Base-by-base conservation (phyloP, 2,888 invertebrate genomes). In the Drosophila austrosaltans region DNA sequence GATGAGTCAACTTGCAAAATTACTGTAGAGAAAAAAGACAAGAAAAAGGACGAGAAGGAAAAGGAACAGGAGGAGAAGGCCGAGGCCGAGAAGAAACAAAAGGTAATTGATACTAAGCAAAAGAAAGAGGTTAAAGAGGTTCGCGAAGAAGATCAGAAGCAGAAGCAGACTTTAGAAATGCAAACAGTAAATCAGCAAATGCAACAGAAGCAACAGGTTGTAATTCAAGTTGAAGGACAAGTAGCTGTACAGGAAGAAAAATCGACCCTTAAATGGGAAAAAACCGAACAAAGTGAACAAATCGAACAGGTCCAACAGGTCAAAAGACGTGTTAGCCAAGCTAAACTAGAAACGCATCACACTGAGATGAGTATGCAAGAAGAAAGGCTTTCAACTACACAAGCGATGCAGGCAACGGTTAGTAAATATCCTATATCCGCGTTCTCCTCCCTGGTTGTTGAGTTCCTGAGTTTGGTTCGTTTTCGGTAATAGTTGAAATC, bases 1-100 rank as follows among this genome's bases (percentile, higher is more conserved):
- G 98, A 97, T 82, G 96, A 97, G 90, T 96, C 97, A 1, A 95
- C 95, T 54, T 97, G 98, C 57, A 96, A 96, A 87, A 94, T 99
- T 68, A 96, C 96, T 25, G 95, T 99, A 10, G 94, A 94, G 90
- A 94, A 94, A 93, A 92, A 91, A 69, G 89, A 92, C 58, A 93
- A 93, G 7, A 92, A 93, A 77, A 92, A 94, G 91, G 94, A 94
- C 91, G 94, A 95, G 80, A 94, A 94, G 81, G 93, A 94, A 63
- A 63, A 61, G 63, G 91, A 91, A 63, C 89, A 90, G 44, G 92
- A 90, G 44, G 92, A 92, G 73, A 93, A 93, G 89, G 93, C 93
- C 87, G 89, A 90, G 93, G 75, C 76, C 10, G 87, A 88, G 78
- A 93, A 93, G 48, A 48, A 48, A 48, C 48, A 48, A 48, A 48